Base-by-base conservation (phyloP, 2,797 vertebrate species). In the Zalophus californianus region DNA sequence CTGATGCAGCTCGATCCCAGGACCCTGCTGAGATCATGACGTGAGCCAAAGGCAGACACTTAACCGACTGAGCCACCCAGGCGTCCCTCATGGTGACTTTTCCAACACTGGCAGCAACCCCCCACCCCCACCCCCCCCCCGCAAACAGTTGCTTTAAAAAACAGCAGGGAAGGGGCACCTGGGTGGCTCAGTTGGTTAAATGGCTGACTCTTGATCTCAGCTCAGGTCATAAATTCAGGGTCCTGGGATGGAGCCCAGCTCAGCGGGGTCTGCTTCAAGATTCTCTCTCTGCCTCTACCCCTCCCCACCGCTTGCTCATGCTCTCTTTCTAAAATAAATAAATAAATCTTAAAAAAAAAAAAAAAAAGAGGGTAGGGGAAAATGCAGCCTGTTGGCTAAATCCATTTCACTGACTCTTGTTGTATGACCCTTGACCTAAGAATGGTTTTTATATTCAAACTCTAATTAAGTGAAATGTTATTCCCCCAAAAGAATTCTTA, bases 381-480 rank as follows among this genome's bases (percentile, higher is more conserved):
- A 66, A 11, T 52, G 5, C 18, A 15, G 4, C 75, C 52, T 21
- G 4, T 20, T 35, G 60, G 38, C 54, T 27, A 64, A 32, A 16
- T 70, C 44, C 23, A 1, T 84, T 62, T 32, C 21, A 38, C 50
- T 60, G 18, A 15, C 84, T 80, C 2, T 79, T 86, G 84, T 58
- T 75, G 1, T 88, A n/a, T 38, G 68, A 50, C 25, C 84, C 7
- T 44, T 77, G 38, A 90, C 54, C 60, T 92, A 90, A 86, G 86
- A 78, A 72, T 72, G 32, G 29, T 70, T 94, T 86, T 93, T 78
- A 35, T 4, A 73, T 56, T 60, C 35, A 23, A 32, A 92, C n/a
- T 25, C 54, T 94, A 86, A 91, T 93, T 84, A 91, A 85, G 21
- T 48, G 12, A 86, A 96, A 91, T 80, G 48, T 41, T 66, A 62